Percentiles rank a stretch among this genome's conserved stretches.
phyloP scores from a whole-genome alignment of 1,140 invertebrate species.

The Drosophila nigrodunni region DNA sequence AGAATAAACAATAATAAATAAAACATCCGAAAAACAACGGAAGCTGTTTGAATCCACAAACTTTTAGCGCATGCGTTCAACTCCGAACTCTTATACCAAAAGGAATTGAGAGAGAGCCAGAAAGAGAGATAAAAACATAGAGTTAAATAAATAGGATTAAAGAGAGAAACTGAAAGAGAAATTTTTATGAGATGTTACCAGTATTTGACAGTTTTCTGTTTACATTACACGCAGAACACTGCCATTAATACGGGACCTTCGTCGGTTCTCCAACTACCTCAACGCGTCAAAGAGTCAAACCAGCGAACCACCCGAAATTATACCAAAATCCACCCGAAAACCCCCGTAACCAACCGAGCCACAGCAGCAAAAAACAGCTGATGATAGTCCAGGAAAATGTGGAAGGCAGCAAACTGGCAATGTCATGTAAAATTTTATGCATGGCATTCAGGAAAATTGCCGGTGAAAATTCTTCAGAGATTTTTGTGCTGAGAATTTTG shows the following conservation, averaged over 20 bases:
- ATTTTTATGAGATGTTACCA: conserved; percentile 41
- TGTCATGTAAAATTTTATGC: conserved; percentile 71
- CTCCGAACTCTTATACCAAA: conserved; percentile 43
- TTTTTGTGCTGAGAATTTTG: not conserved
- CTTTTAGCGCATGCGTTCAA: conserved; percentile 50
- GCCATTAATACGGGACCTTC: conserved; percentile 45
- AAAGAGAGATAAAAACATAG: conserved; percentile 5
- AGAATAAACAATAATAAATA: conserved; percentile 57
- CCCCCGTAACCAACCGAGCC: not conserved
- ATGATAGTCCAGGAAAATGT: conserved; percentile 48
- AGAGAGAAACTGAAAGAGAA: conserved; percentile 30
- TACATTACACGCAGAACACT: conserved; percentile 57
- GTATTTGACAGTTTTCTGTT: conserved; percentile 63
- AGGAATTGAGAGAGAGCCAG: conserved; percentile 23
- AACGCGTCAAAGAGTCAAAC: not conserved
- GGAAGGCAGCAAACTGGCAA: conserved; percentile 35
- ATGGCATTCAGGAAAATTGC: conserved; percentile 65
- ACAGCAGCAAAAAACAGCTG: conserved; percentile 55
- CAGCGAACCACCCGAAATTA: not conserved
- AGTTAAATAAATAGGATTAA: not conserved
- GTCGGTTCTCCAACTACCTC: conserved; percentile 10
- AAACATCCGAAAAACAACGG: conserved; percentile 39
- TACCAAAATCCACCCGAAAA: not conserved
- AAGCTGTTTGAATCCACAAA: not conserved
- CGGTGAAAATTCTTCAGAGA: conserved; percentile 50